phyloP scores from a whole-genome alignment of 2,797 vertebrate species.

The Labeo calbasu region DNA sequence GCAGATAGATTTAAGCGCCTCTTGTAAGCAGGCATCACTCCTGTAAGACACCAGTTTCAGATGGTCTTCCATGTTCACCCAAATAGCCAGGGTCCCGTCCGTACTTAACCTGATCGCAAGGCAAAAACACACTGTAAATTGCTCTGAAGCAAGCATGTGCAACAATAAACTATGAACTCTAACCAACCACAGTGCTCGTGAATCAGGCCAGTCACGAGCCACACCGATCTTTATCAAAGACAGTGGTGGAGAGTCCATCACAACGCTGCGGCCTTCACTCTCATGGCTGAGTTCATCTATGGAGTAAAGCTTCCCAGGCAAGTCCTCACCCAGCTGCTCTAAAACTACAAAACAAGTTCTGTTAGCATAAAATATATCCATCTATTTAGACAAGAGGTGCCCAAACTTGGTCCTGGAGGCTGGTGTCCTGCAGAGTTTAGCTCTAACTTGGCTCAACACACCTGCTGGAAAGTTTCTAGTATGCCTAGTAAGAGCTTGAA shows the following conservation, averaged over 20 bases:
- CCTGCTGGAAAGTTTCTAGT: too few species aligned
- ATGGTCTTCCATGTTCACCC: conserved; percentile 79
- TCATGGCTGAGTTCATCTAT: conserved; percentile 63
- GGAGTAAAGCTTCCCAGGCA: conserved; percentile 65
- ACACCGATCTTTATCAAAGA: conserved; percentile 63
- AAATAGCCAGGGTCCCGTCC: conserved; percentile 67
- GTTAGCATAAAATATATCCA: not conserved
- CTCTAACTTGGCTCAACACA: too few species aligned
- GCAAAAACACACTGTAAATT: not conserved
- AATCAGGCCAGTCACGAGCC: conserved; percentile 72
- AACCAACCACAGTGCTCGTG: conserved; percentile 66
- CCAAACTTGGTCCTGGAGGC: too few species aligned
- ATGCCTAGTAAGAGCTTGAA: too few species aligned
- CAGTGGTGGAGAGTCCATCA: conserved; percentile 56
- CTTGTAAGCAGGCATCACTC: conserved; percentile 66
- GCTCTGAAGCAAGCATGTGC: not conserved
- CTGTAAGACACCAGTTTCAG: conserved; percentile 68
- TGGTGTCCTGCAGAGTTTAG: too few species aligned
- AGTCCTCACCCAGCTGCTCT: conserved; percentile 55
- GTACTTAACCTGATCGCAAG: conserved; percentile 68
- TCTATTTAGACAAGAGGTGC: too few species aligned
- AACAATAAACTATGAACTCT: not conserved
- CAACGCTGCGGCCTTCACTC: conserved; percentile 45
- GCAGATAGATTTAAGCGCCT: conserved; percentile 69
- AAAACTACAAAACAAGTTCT: conserved; percentile 56